Conservation (phyloP, 2,797 vertebrate genomes). For the Sylvilagus floridanus region DNA sequence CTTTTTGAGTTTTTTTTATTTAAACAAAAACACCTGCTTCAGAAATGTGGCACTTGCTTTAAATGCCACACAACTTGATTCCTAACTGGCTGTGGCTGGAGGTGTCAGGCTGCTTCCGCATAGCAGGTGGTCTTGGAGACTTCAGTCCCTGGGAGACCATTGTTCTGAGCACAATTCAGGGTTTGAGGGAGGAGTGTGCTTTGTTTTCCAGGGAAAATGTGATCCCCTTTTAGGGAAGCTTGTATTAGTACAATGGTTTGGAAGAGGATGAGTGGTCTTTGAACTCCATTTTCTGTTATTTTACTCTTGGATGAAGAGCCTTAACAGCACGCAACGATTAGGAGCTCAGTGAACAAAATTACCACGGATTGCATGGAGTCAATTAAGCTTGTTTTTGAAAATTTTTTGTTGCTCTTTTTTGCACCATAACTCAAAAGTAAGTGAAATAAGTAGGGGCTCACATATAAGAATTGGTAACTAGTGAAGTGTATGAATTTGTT, state of each 20-base stretch:
- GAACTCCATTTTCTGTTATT: background rate
- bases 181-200: background rate
- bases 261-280: too few species aligned
- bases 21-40: background rate
- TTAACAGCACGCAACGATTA: background rate
- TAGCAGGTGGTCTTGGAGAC: background rate
- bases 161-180: background rate
- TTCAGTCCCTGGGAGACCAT: background rate
- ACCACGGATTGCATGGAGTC: constrained; percentile 39
- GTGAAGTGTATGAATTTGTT: background rate
- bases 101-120: background rate
- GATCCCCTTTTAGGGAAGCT: background rate
- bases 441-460: background rate
- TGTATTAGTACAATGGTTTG: too few species aligned
- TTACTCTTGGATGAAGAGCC: background rate
- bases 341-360: background rate
- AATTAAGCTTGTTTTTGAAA: background rate
- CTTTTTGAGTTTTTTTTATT: background rate
- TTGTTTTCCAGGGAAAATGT: constrained; percentile 1
- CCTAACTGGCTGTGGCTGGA: background rate
- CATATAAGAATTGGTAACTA: background rate
- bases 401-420: background rate
- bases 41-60: constrained; percentile 17
- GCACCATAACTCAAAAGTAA: background rate
- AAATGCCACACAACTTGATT: background rate